A percentile compares a stretch with the other conserved stretches of the same genome.
Evolutionary conservation across 1,140 invertebrate species (phyloP).

Genomic region (Ips typographus): DNA sequence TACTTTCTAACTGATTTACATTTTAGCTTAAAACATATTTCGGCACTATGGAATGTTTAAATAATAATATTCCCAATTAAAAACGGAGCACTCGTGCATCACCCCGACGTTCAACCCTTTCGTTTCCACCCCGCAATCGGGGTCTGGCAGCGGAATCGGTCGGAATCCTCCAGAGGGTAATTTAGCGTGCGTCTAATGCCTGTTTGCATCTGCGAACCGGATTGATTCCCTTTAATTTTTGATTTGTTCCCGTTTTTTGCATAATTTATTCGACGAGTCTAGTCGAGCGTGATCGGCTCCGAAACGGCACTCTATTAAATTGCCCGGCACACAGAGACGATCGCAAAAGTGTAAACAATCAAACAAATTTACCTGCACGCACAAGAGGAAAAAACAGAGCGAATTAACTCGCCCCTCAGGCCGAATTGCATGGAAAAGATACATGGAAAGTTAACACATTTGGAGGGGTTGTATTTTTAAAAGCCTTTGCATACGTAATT

Average conservation of each 20-base stretch:
- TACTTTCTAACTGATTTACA: no score
- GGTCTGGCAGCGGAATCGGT: slow-evolving; percentile 7
- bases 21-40: no score
- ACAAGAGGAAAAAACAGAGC: neutral
- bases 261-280: slow-evolving; percentile 28
- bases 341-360: no score
- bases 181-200: slow-evolving; percentile 36
- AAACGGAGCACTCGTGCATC: slow-evolving; percentile 23
- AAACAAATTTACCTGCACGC: neutral
- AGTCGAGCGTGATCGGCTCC: slow-evolving; percentile 14
- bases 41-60: neutral
- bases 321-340: no score
- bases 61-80: slow-evolving; percentile 31
- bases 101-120: slow-evolving; percentile 25
- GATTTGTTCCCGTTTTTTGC: slow-evolving; percentile 25
- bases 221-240: slow-evolving; percentile 36
- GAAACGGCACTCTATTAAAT: no score
- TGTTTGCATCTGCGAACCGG: slow-evolving; percentile 25
- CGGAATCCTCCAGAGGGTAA: slow-evolving; percentile 33
- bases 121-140: slow-evolving; percentile 8
- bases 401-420: neutral
- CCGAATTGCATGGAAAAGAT: no score
- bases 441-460: slow-evolving; percentile 10
- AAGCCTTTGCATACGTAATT: slow-evolving; percentile 30
- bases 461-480: slow-evolving; percentile 13